Conservation (phyloP, 2,797 vertebrate genomes). For the Geotrypetes seraphini region DNA sequence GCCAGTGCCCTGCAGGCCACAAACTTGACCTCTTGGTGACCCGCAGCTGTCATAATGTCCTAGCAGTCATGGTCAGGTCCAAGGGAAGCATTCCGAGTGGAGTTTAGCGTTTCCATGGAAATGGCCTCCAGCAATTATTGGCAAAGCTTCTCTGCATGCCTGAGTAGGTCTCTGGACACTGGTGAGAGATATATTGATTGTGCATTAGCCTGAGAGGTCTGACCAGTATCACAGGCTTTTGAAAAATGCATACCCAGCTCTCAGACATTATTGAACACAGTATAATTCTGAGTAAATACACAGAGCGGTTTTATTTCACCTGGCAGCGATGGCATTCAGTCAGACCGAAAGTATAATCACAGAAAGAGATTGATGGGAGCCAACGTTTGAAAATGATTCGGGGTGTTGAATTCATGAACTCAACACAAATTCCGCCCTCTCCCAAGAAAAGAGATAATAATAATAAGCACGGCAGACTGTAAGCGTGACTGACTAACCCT, state of each 20-base stretch:
- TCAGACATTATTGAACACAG: conserved; percentile 27
- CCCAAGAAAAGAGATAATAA: too few species aligned
- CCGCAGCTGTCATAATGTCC: conserved; percentile 2
- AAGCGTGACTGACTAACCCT: too few species aligned
- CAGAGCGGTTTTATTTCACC: conserved; percentile 32
- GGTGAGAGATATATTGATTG: conserved; percentile 39
- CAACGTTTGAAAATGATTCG: too few species aligned
- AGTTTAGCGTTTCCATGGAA: conserved; percentile 4
- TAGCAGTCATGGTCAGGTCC: neutral
- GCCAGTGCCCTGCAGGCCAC: conserved; percentile 12
- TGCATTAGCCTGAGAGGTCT: conserved; percentile 22
- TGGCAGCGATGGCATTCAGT: conserved; percentile 31
- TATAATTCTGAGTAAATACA: conserved; percentile 26
- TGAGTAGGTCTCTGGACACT: conserved; percentile 13
- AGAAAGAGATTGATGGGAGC: too few species aligned
- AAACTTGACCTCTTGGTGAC: conserved; percentile 1
- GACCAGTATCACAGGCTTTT: conserved; percentile 9
- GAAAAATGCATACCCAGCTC: conserved; percentile 2
- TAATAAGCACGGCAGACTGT: too few species aligned
- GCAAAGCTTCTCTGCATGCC: conserved; percentile 11
- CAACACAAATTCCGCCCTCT: too few species aligned
- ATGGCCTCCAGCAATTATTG: conserved; percentile 16
- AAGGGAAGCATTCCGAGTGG: neutral
- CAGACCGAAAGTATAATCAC: conserved; percentile 41
- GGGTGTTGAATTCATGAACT: too few species aligned